phyloP scores from a whole-genome alignment of 1,140 invertebrate genomes.

The Caenorhabditis tropicalis region DNA sequence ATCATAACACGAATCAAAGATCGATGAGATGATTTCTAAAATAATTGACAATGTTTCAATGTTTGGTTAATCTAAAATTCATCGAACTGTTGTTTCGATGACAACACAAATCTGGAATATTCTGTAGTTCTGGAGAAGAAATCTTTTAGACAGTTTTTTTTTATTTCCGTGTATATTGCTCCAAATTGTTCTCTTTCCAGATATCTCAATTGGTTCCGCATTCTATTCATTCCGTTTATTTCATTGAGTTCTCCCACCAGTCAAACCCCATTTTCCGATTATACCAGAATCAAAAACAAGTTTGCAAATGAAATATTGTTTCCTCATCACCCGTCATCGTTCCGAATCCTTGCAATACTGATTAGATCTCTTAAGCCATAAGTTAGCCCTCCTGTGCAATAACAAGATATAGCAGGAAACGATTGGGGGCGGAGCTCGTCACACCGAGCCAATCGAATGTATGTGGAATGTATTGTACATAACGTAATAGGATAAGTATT shows the following conservation, averaged over 20 bases:
- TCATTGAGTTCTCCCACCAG: too few relatives aligned
- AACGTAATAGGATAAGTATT: slow-evolving; percentile 37
- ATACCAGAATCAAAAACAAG: slow-evolving; percentile 1
- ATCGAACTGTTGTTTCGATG: too few relatives aligned
- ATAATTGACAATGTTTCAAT: background rate
- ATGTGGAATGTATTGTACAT: slow-evolving; percentile 32
- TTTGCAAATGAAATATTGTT: slow-evolving; percentile 19
- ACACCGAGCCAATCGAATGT: slow-evolving; percentile 2
- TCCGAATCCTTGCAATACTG: slow-evolving; percentile 38
- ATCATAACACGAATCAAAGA: background rate
- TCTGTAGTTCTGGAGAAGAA: background rate
- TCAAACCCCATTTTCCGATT: slow-evolving; percentile 2
- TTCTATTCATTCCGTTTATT: too few relatives aligned
- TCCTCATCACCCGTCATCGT: slow-evolving; percentile 17
- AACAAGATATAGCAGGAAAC: slow-evolving; percentile 21
- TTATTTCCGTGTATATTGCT: background rate
- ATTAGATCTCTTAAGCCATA: background rate
- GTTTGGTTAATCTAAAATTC: too few relatives aligned
- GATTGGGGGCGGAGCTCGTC: background rate
- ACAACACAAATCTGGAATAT: too few relatives aligned
- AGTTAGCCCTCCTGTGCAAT: background rate
- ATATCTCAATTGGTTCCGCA: too few relatives aligned
- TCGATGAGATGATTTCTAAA: background rate
- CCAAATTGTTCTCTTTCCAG: too few relatives aligned
- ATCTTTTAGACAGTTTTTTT: background rate